Evolutionary conservation across 1,140 invertebrate genomes (phyloP), one percentile per base, ranked within the genome.

Genomic region (Phymastichus coffea): DNA sequence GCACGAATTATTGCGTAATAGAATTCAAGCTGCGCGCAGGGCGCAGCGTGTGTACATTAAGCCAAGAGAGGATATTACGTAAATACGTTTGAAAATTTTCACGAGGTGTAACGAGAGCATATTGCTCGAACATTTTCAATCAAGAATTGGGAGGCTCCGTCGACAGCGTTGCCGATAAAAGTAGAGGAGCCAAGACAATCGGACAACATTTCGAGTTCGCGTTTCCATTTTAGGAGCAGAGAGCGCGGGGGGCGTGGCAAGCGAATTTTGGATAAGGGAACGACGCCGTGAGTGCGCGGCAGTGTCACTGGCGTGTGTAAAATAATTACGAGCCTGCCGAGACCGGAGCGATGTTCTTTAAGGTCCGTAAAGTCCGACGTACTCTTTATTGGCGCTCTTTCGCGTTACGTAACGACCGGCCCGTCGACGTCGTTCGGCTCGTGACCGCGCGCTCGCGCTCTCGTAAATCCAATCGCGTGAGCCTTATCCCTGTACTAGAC

Each of bases 391-490:
- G 28, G 40, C 8, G 3, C 52, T 55, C 41, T n/a, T 9, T 25
- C 17, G 26, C 28, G 52, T 55, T 55, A 55, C 52, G 52, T 55
- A 55, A 55, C 52, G 51, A 44, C 22, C 48, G 17, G 8, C 3
- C 17, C 15, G n/a, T n/a, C n/a, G n/a, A n/a, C n/a, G 17, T 33
- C 40, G 51, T 41, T 37, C 37, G 20, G 20, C 51, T 25, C 23
- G n/a, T n/a, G 43, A 44, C 17, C 40, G 40, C 17, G 20, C 15
- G 8, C n/a, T n/a, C n/a, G n/a, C n/a, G n/a, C 22, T 1, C 51
- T 41, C 51, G 51, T 53, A 53, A 53, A 53, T 53, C 51, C 33
- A 51, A 38, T 51, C 48, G 35, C 14, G 43, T 23, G 9, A 25
- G 20, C 25, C 23, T 20, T 25, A 44, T n/a, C 4, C 4, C 15